Conservation (phyloP, 1,140 invertebrate genomes). For the Daktulosphaira vitifoliae region DNA sequence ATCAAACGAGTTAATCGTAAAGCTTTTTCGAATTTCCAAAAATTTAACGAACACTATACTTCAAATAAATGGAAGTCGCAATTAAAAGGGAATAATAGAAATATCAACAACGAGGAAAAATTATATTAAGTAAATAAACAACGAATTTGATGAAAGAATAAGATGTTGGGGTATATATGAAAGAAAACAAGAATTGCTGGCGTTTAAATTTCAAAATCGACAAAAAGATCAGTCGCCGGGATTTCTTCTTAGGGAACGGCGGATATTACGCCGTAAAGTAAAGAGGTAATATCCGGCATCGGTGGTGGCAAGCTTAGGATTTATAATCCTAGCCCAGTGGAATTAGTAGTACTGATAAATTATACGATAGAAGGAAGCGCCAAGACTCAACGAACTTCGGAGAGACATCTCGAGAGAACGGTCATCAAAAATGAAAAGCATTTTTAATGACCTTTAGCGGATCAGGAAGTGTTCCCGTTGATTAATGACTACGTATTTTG, state of each 20-base stretch:
- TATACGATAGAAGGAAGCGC: constrained; percentile 15
- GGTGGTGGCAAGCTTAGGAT: constrained; percentile 24
- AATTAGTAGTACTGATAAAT: constrained; percentile 32
- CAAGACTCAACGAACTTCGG: constrained; percentile 17
- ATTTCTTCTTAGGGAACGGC: constrained; percentile 11
- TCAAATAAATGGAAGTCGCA: too few species aligned
- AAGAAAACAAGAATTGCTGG: background rate
- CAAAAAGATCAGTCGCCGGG: background rate
- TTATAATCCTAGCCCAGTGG: constrained; percentile 26
- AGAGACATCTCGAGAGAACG: constrained; percentile 25
- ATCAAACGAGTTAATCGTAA: too few species aligned
- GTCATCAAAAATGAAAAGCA: constrained; percentile 25
- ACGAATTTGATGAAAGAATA: too few species aligned
- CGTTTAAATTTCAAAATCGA: constrained; percentile 27
- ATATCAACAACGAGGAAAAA: too few species aligned
- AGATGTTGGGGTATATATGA: too few species aligned
- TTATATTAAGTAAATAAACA: too few species aligned
- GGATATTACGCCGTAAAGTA: constrained; percentile 32
- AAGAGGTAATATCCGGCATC: constrained; percentile 33
- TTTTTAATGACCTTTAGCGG: constrained; percentile 5
- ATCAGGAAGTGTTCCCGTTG: too few species aligned
- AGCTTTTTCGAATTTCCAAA: too few species aligned
- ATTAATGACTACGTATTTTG: too few species aligned
- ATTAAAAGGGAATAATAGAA: too few species aligned
- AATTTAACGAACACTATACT: too few species aligned